Evolutionary conservation across 2,113 vertebrate genomes (phyloP).

Genomic region (Silurus asotus): DNA sequence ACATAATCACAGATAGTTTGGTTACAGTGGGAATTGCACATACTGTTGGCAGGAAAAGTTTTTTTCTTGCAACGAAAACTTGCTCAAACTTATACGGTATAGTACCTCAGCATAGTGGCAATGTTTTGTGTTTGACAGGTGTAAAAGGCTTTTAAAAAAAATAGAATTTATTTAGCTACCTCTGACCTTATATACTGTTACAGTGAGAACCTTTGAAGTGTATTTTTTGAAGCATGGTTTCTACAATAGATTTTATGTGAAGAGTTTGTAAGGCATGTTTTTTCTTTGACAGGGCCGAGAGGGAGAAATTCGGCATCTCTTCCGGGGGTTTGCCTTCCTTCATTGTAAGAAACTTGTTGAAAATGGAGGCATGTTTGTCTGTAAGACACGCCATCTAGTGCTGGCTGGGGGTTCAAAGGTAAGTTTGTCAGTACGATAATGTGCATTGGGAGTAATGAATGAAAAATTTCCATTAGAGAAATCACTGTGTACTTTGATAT

Average conservation of each 20-base stretch:
- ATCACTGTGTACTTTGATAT: not conserved
- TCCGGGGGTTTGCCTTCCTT: conserved; percentile 88
- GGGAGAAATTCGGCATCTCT: conserved; percentile 90
- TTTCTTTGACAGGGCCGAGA: conserved; percentile 79
- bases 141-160: not conserved
- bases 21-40: not conserved
- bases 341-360: conserved; percentile 97
- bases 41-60: not conserved
- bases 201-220: not conserved
- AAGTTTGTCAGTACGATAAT: not conserved
- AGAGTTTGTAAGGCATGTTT: not conserved
- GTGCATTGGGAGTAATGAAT: not conserved
- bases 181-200: not conserved
- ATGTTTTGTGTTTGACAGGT: not conserved
- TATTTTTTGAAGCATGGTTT: not conserved
- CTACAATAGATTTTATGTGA: not conserved
- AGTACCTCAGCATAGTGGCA: not conserved
- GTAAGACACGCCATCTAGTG: conserved; percentile 87
- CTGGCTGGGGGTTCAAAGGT: conserved; percentile 93
- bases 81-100: not conserved
- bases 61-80: not conserved
- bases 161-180: not conserved
- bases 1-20: not conserved
- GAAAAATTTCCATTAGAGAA: not conserved
- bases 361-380: conserved; percentile 95